Conservation (phyloP, 2,888 invertebrate genomes). For the Apomyelois bistriatella region DNA sequence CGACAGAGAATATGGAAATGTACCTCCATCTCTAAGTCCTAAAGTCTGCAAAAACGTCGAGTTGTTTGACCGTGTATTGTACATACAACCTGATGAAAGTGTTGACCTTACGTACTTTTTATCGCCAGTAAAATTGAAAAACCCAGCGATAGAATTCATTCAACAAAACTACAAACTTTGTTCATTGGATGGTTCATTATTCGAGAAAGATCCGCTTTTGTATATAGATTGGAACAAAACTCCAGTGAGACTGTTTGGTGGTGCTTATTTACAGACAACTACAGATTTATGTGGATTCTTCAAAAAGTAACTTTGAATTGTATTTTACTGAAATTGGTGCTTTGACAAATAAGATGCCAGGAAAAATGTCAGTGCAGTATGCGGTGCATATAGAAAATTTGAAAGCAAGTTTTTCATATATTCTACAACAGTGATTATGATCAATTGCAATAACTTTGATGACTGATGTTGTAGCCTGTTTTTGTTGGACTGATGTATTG, state of each 20-base stretch:
- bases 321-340: neutral
- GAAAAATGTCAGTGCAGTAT: no score
- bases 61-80: constrained; percentile 46
- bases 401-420: no score
- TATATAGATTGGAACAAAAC: constrained; percentile 84
- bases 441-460: no score
- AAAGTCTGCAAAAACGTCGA: constrained; percentile 61
- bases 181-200: constrained; percentile 47
- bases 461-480: no score
- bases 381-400: no score
- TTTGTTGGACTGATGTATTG: no score
- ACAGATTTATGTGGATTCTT: constrained; percentile 81
- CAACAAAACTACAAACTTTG: constrained; percentile 63
- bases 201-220: constrained; percentile 43
- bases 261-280: constrained; percentile 81
- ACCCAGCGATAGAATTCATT: constrained; percentile 57
- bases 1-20: constrained; percentile 34
- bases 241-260: constrained; percentile 84
- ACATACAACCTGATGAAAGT: constrained; percentile 59
- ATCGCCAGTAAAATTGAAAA: constrained; percentile 53
- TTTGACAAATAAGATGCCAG: no score
- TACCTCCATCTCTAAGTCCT: constrained; percentile 48
- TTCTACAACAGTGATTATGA: no score
- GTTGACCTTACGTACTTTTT: constrained; percentile 54
- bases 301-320: constrained; percentile 27